These are phyloP conservation scores for Apodemus agrarius DNA, from an alignment of 2,797 vertebrate species.

Conservation along the genomic window DNA sequence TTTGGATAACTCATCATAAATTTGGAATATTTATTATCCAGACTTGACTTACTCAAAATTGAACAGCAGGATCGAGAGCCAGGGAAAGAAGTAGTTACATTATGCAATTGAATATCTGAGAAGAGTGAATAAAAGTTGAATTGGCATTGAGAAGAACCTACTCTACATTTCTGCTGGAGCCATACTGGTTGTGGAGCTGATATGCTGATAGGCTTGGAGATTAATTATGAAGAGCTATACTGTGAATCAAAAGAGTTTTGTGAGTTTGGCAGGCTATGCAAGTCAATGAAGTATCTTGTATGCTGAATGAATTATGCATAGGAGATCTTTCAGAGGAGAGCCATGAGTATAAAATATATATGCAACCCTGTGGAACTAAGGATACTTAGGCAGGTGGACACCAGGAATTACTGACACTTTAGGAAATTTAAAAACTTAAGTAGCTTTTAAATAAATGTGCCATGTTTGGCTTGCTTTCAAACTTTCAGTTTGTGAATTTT, in stretches of 20 bases:
- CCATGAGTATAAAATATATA: neutral
- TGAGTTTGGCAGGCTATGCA: slow-evolving; percentile 51
- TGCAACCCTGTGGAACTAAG: slow-evolving; percentile 4
- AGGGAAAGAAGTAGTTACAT: slow-evolving; percentile 42
- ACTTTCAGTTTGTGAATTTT: neutral
- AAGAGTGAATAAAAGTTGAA: slow-evolving; percentile 26
- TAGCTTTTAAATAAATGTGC: neutral
- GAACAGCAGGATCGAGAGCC: neutral
- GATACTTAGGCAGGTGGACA: neutral
- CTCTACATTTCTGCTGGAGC: neutral
- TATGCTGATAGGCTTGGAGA: slow-evolving; percentile 48
- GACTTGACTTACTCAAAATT: neutral
- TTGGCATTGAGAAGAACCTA: slow-evolving; percentile 34
- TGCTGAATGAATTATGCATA: slow-evolving; percentile 31
- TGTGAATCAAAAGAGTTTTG: slow-evolving; percentile 46
- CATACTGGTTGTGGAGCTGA: neutral
- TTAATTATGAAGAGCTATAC: slow-evolving; percentile 58
- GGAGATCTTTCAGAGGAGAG: neutral
- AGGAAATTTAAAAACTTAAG: neutral
- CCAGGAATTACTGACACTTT: slow-evolving; percentile 10
- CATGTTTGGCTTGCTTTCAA: slow-evolving; percentile 6
- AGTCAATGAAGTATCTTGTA: slow-evolving; percentile 35
- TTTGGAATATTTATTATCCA: slow-evolving; percentile 48
- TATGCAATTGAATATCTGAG: neutral
- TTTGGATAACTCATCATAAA: slow-evolving; percentile 54